A percentile compares a stretch with the other conserved stretches of the same genome.
Evolutionary conservation across 1,140 invertebrate genomes (phyloP).

Genomic region (Rhopalosiphum padi): DNA sequence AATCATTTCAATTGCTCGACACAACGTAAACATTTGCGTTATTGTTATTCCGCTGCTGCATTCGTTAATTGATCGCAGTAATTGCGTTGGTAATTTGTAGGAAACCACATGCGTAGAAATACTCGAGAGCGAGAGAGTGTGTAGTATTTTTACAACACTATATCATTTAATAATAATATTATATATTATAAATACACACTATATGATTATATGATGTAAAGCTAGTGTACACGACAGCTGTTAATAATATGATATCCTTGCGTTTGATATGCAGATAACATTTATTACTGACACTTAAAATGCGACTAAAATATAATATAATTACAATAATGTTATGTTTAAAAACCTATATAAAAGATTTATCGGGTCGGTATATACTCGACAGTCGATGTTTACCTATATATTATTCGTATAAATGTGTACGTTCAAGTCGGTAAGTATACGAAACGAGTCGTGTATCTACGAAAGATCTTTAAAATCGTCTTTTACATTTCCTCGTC

Average conservation of each 20-base stretch:
- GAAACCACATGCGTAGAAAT: not conserved
- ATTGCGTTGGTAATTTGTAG: not conserved
- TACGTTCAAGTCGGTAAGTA: not conserved
- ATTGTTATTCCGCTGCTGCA: not conserved
- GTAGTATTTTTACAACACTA: not conserved
- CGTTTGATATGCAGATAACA: not conserved
- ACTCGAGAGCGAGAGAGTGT: no score
- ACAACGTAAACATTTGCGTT: constrained; percentile 8
- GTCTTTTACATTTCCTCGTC: not conserved
- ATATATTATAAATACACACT: not conserved
- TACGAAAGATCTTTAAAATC: not conserved
- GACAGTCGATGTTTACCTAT: constrained; percentile 2
- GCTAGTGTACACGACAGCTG: no score
- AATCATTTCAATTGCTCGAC: constrained; percentile 16
- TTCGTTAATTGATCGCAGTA: not conserved
- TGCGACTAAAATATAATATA: not conserved
- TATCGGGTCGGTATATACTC: not conserved
- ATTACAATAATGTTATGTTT: not conserved
- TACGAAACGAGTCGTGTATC: not conserved
- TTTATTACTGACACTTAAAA: not conserved
- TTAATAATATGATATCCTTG: not conserved
- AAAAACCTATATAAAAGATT: not conserved
- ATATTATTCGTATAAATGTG: not conserved
- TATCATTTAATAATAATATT: not conserved
- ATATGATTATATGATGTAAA: not conserved